Evolutionary conservation across 1,140 invertebrate species (phyloP), one percentile per base, ranked within the genome.

Genomic region (Radopholus similis): DNA sequence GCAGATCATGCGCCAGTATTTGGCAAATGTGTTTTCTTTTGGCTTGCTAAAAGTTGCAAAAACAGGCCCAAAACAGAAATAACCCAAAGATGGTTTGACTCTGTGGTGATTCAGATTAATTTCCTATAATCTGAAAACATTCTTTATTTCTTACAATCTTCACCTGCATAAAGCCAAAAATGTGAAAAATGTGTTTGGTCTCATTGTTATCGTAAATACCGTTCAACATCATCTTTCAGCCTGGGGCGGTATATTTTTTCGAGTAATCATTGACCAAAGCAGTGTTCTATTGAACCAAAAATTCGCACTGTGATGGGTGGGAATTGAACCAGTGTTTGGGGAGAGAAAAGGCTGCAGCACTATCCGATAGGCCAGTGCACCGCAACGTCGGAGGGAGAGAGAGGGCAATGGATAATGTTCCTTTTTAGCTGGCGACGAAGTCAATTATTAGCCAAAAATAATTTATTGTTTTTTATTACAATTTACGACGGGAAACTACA

Each of bases 241-340:
- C 63, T 65, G 63, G 63, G 63, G 63, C 63, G 63, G 63, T 65
- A 65, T 30, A 28, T 44, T 21, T 34, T 28, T 28, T 47, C 1
- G 42, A n/a, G 0, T 53, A 62, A 62, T 62, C 58, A 62, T 26
- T 26, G 58, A 62, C 58, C 58, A 26, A 40, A 26, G 30, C 6
- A 15, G 15, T 59, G 11, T 47, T 21, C 18, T 21, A 23, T 47
- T 47, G 11, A 13, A 23, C 38, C n/a, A 58, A 35, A 18, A 40
- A 35, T 44, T 13, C n/a, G n/a, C n/a, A n/a, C n/a, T n/a, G n/a
- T n/a, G n/a, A n/a, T 58, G 32, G 23, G 4, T 13, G 13, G 42
- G 56, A 44, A 5, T 59, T 21, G 56, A 59, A 59, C 56, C 56
- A 1, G 4, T 15, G 18, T n/a, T 28, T 4, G 28, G 8, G 4